These are phyloP conservation scores for Heliconius eleuchia DNA, from an alignment of 1,140 invertebrate species.

Conservation along the genomic window DNA sequence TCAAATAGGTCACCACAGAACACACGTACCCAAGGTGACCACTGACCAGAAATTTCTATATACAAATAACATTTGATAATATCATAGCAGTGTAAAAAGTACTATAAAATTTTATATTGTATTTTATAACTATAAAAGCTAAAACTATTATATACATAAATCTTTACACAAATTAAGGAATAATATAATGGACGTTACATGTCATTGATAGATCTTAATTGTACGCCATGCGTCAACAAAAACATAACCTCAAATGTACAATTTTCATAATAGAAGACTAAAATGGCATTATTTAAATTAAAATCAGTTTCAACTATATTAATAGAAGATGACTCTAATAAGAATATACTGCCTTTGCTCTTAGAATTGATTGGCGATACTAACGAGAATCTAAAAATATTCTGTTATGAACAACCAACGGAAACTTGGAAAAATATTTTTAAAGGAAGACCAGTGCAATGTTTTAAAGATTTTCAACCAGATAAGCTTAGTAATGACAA, in stretches of 20 bases:
- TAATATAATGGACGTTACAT: no score
- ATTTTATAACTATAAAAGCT: no score
- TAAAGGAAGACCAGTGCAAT: conserved; percentile 40
- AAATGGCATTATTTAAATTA: conserved; percentile 66
- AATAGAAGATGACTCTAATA: conserved; percentile 65
- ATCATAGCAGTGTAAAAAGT: no score
- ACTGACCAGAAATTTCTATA: no score
- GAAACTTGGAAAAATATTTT: conserved; percentile 66
- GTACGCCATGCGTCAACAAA: neutral
- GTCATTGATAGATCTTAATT: no score
- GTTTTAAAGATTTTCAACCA: conserved; percentile 49
- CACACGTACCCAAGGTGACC: no score
- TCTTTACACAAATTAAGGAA: no score
- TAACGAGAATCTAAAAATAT: conserved; percentile 51
- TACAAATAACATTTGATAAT: no score
- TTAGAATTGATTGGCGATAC: conserved; percentile 47
- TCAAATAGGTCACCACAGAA: neutral
- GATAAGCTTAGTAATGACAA: conserved; percentile 40
- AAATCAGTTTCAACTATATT: conserved; percentile 57
- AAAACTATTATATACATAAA: no score
- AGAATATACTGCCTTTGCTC: conserved; percentile 63
- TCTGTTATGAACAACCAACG: conserved; percentile 68
- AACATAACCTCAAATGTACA: neutral
- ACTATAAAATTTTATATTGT: no score
- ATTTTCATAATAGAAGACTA: neutral